A percentile compares a stretch with the other conserved stretches of the same genome.
Conservation (phyloP, 2,797 vertebrate genomes). For the Antrozous pallidus region DNA sequence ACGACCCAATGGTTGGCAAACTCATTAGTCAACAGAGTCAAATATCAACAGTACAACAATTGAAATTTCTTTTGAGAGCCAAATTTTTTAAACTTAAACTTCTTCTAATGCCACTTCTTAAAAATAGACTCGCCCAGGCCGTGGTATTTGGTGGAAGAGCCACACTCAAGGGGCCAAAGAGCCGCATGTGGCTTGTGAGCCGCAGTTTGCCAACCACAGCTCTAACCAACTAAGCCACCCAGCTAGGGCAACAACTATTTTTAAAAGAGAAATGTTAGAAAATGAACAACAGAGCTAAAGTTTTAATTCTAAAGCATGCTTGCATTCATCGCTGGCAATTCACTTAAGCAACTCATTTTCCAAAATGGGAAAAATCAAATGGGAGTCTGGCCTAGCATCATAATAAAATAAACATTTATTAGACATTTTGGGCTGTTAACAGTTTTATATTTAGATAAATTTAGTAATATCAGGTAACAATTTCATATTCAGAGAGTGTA, state of each 20-base stretch:
- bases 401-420: not conserved
- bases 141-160: too few relatives aligned
- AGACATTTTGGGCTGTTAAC: not conserved
- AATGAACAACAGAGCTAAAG: not conserved
- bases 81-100: too few relatives aligned
- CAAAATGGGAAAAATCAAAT: conserved; percentile 1
- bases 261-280: conserved; percentile 20
- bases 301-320: not conserved
- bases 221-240: too few relatives aligned
- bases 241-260: not conserved
- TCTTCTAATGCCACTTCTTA: too few relatives aligned
- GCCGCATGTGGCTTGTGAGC: too few relatives aligned
- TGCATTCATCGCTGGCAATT: not conserved
- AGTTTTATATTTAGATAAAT: conserved; percentile 37
- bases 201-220: too few relatives aligned
- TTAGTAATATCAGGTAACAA: conserved; percentile 9
- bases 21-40: too few relatives aligned
- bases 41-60: too few relatives aligned
- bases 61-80: too few relatives aligned
- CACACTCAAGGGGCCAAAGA: too few relatives aligned
- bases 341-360: conserved; percentile 2
- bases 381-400: not conserved
- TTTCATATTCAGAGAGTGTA: not conserved
- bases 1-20: too few relatives aligned
- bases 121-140: too few relatives aligned